These are phyloP conservation scores for Phaethon lepturus DNA, from an alignment of 2,113 vertebrate species.

Conservation along the genomic window DNA sequence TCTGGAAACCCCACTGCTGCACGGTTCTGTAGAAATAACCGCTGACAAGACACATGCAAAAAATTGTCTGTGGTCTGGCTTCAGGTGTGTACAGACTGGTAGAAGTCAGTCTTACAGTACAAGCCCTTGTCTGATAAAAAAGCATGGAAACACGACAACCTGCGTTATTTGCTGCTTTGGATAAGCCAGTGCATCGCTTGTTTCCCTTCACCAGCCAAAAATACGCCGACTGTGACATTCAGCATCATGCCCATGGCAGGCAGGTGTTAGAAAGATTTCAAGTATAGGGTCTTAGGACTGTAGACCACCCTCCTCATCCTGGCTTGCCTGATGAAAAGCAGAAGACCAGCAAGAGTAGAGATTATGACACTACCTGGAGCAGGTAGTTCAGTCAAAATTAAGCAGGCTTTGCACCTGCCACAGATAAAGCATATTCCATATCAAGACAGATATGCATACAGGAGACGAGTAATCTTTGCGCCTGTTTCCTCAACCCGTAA, in stretches of 20 bases:
- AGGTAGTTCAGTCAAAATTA: background rate
- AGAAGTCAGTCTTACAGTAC: background rate
- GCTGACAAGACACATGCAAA: background rate
- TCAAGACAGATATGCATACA: background rate
- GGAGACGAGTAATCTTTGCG: background rate
- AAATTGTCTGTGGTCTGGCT: background rate
- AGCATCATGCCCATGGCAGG: accelerated
- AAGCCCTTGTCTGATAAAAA: background rate
- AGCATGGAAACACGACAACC: too few relatives aligned
- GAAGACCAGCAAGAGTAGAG: background rate
- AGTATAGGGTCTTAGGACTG: background rate
- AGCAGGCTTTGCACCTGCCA: background rate
- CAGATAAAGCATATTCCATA: background rate
- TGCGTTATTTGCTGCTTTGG: background rate
- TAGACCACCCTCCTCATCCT: background rate
- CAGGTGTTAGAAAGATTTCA: background rate
- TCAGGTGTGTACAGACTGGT: background rate
- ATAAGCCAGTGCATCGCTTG: background rate
- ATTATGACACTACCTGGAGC: background rate
- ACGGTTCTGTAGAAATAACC: background rate
- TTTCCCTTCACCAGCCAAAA: background rate
- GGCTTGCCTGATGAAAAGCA: background rate
- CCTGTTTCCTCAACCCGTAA: background rate
- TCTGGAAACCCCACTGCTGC: background rate
- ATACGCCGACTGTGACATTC: background rate